Evolutionary conservation across 2,113 vertebrate species (phyloP).

Genomic region (Labeo rohita): DNA sequence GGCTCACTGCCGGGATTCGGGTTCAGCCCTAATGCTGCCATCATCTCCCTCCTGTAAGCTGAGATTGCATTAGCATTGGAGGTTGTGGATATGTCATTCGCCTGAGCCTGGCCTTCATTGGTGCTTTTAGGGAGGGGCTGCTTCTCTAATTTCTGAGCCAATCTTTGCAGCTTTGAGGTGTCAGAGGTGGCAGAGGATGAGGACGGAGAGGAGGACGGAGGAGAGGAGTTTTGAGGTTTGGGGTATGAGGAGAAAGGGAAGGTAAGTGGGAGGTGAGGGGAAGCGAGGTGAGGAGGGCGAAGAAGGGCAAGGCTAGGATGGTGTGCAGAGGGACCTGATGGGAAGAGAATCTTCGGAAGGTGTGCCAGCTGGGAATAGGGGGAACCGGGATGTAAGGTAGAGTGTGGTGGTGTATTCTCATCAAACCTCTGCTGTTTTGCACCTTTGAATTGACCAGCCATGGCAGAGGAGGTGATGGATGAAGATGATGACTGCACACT

Average conservation of each 20-base stretch:
- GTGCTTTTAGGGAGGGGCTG: constrained; percentile 70
- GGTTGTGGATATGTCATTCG: constrained; percentile 71
- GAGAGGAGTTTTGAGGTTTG: constrained; percentile 76
- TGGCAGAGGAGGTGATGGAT: constrained; percentile 73
- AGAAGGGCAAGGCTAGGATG: constrained; percentile 83
- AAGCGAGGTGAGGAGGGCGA: constrained; percentile 76
- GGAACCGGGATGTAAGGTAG: constrained; percentile 70
- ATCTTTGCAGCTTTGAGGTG: constrained; percentile 88
- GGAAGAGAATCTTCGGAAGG: constrained; percentile 81
- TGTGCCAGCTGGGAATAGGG: constrained; percentile 78
- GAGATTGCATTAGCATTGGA: constrained; percentile 68
- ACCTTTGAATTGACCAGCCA: constrained; percentile 74
- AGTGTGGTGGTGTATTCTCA: constrained; percentile 81
- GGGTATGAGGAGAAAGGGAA: constrained; percentile 86
- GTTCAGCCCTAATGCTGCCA: constrained; percentile 76
- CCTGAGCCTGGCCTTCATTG: constrained; percentile 63
- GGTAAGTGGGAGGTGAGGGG: constrained; percentile 71
- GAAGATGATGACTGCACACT: constrained; percentile 68
- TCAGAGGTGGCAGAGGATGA: constrained; percentile 82
- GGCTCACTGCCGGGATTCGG: constrained; percentile 61
- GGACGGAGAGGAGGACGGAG: constrained; percentile 75
- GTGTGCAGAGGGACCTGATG: constrained; percentile 73
- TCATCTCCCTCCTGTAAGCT: constrained; percentile 77
- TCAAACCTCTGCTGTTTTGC: constrained; percentile 80
- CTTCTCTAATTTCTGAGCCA: constrained; percentile 90